These are phyloP conservation scores for Macrotrachela quadricornifera DNA, from an alignment of 1,140 invertebrate species.

Conservation along the genomic window DNA sequence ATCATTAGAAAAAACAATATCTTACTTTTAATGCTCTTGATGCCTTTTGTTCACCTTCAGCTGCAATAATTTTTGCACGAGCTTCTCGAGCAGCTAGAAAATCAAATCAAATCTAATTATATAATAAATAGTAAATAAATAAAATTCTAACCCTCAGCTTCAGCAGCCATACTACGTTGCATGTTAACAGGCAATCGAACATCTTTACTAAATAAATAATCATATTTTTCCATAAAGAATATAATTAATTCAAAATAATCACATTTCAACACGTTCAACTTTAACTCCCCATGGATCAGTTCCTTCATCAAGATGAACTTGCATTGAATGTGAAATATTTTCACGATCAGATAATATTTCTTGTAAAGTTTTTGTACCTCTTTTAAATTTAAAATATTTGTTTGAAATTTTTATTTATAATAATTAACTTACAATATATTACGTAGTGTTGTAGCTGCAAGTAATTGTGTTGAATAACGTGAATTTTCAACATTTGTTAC, in stretches of 20 bases:
- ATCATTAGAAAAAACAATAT: too few relatives aligned
- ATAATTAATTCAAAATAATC: neutral
- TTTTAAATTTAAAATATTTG: neutral
- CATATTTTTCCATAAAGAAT: too few relatives aligned
- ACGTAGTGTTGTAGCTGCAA: constrained; percentile 11
- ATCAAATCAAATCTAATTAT: too few relatives aligned
- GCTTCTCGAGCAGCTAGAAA: constrained; percentile 14
- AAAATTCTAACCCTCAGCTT: constrained; percentile 17
- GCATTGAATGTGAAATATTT: constrained; percentile 8
- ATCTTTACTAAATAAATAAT: constrained; percentile 10
- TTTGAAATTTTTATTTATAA: constrained; percentile 17
- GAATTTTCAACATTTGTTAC: constrained; percentile 11
- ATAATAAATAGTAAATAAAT: too few relatives aligned
- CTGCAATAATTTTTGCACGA: constrained; percentile 16
- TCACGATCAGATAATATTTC: constrained; percentile 11
- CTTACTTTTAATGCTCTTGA: neutral
- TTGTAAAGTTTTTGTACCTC: constrained; percentile 9
- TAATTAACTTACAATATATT: constrained; percentile 18
- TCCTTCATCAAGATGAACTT: constrained; percentile 10
- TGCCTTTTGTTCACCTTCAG: constrained; percentile 9
- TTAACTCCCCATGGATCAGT: constrained; percentile 6
- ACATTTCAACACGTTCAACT: constrained; percentile 7
- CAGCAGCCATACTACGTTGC: constrained; percentile 22
- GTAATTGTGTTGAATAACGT: constrained; percentile 8
- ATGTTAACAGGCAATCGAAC: constrained; percentile 15